Base-by-base conservation (phyloP, 92 coral and sea anemone genomes). In the Palythoa grandiflora region DNA sequence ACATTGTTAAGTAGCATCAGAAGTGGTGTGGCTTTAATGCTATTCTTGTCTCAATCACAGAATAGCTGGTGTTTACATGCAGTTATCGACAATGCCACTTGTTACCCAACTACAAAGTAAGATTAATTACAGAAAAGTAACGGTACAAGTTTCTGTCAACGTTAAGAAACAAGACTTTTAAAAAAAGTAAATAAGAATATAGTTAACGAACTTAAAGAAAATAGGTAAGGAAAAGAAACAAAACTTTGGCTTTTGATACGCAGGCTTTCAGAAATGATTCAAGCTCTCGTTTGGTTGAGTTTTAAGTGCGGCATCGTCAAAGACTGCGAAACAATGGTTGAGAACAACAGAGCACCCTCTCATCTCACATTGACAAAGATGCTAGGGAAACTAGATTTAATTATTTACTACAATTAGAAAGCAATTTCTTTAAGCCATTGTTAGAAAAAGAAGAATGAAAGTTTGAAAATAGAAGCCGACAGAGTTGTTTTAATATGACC, bases 331-430 rank as follows among this genome's bases (percentile, higher is more conserved):
- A 63, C 70, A 63, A 63, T 17, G 28, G 35, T 63, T 17, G n/a
- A 63, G n/a, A 63, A 63, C 70, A 63, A 63, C 9, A 63, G n/a
- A 63, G 70, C 28, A 63, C 70, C 5, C 6, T 40, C 47, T 63
- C 20, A 63, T 8, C 3, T 3, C 20, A 5, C 2, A 16, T 5
- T 11, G 44, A 75, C 36, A 75, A 75, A 50, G 54, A 75, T 39
- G 79, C 61, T 13, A 50, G 61, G 17, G 79, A 48, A 75, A 75
- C 79, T 75, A 36, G 54, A 50, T 75, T 75, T 75, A 75, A 75
- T 75, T 75, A 75, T 48, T 48, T 12, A 75, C 39, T 19, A 75
- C 79, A 75, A 75, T 75, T 75, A 75, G 38, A 75, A 75, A 75
- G 54, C 60, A 75, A 75, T 75, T 47, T 75, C 60, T 75, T 75